Conservation (phyloP, 2,888 invertebrate genomes). For the Neoaliturus tenellus region DNA sequence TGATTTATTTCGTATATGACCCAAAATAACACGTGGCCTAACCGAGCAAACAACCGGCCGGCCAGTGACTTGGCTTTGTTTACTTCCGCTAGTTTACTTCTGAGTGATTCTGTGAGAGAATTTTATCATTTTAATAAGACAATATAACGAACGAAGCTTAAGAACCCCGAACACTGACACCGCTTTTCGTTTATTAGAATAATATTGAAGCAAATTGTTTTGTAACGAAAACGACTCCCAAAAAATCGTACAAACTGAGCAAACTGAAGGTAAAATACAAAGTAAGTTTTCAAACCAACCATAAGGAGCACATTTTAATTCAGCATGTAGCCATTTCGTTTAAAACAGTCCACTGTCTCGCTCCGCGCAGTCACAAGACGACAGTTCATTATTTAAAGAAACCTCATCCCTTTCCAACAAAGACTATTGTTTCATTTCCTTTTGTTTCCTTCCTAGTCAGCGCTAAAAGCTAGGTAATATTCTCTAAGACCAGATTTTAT, state of each 20-base stretch:
- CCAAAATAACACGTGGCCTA: not conserved
- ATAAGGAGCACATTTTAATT: not conserved
- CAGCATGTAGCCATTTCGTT: not conserved
- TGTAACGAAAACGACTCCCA: no score
- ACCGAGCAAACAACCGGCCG: not conserved
- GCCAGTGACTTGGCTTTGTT: not conserved
- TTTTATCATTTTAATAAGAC: no score
- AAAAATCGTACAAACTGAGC: no score
- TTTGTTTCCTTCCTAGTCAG: not conserved
- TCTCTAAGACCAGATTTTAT: not conserved
- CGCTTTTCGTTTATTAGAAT: no score
- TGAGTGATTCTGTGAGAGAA: no score
- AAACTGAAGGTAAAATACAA: no score
- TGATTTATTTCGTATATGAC: not conserved
- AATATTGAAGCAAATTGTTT: no score
- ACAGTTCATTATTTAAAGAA: slow-evolving; percentile 30
- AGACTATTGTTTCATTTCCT: slow-evolving; percentile 30
- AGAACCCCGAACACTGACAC: no score
- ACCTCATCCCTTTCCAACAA: slow-evolving; percentile 6
- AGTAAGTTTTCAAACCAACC: no score
- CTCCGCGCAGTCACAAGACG: not conserved
- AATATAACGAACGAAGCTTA: no score
- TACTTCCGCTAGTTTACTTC: no score
- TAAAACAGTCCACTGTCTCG: not conserved
- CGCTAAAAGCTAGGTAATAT: slow-evolving; percentile 8